A percentile compares a stretch with the other conserved stretches of the same genome.
These are phyloP conservation scores for Stichopus horrens DNA, from an alignment of 53 echinoderm and acorn worm species.

Conservation along the genomic window DNA sequence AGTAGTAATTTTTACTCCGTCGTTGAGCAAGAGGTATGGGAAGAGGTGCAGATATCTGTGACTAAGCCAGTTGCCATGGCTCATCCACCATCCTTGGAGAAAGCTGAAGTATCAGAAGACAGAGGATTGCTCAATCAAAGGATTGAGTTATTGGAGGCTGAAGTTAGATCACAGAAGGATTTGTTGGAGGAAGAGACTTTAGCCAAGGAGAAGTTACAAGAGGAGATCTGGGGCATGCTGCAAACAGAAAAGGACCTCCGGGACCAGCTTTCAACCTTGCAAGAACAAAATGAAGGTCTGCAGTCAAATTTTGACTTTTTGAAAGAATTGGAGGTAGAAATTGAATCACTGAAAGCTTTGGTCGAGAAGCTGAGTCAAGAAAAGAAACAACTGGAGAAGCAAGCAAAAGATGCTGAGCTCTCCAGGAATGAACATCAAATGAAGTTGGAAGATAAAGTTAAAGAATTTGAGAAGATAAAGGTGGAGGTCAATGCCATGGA, in stretches of 20 bases:
- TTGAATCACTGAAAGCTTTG: background rate
- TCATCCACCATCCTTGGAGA: background rate
- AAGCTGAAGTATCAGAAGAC: background rate
- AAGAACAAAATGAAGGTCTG: constrained; percentile 32
- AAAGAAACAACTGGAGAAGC: constrained; percentile 23
- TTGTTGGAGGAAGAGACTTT: constrained; percentile 33
- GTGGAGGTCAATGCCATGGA: constrained; percentile 28
- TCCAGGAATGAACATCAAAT: constrained; percentile 40
- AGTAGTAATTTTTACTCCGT: constrained; percentile 22
- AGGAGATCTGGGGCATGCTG: constrained; percentile 38
- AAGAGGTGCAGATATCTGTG: constrained; percentile 35
- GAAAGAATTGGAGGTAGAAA: constrained; percentile 40
- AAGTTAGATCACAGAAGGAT: constrained; percentile 26
- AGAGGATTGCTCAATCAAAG: background rate
- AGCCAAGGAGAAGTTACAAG: constrained; percentile 43
- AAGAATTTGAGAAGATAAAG: constrained; percentile 35
- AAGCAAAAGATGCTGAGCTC: constrained; percentile 4
- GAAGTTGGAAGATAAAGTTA: constrained; percentile 33
- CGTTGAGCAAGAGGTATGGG: constrained; percentile 39
- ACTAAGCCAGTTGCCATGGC: background rate
- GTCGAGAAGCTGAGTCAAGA: constrained; percentile 11
- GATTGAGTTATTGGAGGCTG: constrained; percentile 35
- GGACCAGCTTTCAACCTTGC: constrained; percentile 29
- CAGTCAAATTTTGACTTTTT: constrained; percentile 22
- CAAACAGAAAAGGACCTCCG: constrained; percentile 24